These are phyloP conservation scores for Ochropleura plecta DNA, from an alignment of 2,888 invertebrate genomes.

Conservation along the genomic window DNA sequence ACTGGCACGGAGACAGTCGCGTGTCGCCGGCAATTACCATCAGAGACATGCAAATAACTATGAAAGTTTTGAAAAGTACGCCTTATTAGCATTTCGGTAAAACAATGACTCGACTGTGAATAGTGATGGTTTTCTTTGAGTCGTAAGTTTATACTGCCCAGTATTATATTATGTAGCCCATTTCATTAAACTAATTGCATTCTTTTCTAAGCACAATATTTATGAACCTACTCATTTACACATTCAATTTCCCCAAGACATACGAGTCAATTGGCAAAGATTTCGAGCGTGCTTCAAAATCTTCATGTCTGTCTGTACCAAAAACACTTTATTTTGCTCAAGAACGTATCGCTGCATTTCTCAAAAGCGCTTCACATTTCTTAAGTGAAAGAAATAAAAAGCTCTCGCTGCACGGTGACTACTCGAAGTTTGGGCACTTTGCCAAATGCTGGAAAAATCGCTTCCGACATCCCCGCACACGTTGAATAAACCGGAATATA, in stretches of 20 bases:
- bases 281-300: neutral
- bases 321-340: conserved; percentile 2
- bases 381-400: conserved; percentile 39
- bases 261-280: neutral
- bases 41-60: conserved; percentile 65
- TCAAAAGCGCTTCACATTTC: conserved; percentile 38
- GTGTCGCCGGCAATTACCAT: conserved; percentile 58
- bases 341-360: conserved; percentile 44
- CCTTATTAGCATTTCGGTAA: conserved; percentile 44
- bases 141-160: neutral
- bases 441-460: conserved; percentile 64
- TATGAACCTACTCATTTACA: neutral
- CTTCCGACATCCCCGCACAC: conserved; percentile 52
- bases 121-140: conserved; percentile 9
- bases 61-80: conserved; percentile 63
- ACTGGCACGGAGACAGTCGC: conserved; percentile 67
- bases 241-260: neutral
- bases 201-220: neutral
- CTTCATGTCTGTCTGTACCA: neutral
- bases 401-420: conserved; percentile 43
- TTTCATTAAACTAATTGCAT: conserved; percentile 5
- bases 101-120: conserved; percentile 11
- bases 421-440: conserved; percentile 55
- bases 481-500: conserved; percentile 6
- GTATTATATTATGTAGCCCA: conserved; percentile 13